Conservation (phyloP, 2,113 vertebrate genomes). For the Eulemur rufifrons region DNA sequence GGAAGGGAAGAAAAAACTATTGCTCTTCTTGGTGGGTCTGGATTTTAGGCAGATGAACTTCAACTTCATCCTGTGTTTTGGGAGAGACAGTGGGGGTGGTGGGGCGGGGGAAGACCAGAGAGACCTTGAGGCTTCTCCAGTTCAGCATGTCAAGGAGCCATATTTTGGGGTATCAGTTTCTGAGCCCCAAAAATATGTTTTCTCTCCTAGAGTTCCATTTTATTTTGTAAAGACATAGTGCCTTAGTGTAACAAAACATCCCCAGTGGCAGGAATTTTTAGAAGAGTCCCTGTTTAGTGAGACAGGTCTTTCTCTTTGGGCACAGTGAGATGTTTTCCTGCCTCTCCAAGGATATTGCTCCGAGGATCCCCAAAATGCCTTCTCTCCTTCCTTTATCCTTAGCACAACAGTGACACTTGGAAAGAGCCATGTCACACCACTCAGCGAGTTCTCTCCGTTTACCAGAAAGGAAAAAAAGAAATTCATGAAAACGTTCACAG, state of each 20-base stretch:
- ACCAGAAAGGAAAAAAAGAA: conserved; percentile 11
- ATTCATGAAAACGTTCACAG: neutral
- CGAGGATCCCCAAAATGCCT: neutral
- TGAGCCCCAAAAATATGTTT: too few species aligned
- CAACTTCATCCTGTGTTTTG: too few species aligned
- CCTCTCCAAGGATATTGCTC: neutral
- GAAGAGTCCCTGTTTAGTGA: neutral
- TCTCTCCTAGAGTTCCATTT: neutral
- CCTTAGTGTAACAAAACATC: neutral
- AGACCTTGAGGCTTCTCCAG: too few species aligned
- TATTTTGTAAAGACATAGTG: neutral
- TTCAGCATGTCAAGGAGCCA: too few species aligned
- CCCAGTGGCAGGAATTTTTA: neutral
- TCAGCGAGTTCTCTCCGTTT: neutral
- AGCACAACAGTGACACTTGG: too few species aligned
- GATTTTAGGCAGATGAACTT: too few species aligned
- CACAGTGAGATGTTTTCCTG: neutral
- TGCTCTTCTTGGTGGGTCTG: too few species aligned
- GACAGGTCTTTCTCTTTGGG: neutral
- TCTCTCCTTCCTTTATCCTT: neutral
- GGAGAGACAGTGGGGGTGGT: too few species aligned
- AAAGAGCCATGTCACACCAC: neutral
- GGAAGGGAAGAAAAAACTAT: too few species aligned
- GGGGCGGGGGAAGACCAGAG: too few species aligned
- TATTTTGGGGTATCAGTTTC: too few species aligned